Evolutionary conservation across 2,113 vertebrate species (phyloP), one percentile per base, ranked within the genome.

Genomic region (Lanius ludovicianus): DNA sequence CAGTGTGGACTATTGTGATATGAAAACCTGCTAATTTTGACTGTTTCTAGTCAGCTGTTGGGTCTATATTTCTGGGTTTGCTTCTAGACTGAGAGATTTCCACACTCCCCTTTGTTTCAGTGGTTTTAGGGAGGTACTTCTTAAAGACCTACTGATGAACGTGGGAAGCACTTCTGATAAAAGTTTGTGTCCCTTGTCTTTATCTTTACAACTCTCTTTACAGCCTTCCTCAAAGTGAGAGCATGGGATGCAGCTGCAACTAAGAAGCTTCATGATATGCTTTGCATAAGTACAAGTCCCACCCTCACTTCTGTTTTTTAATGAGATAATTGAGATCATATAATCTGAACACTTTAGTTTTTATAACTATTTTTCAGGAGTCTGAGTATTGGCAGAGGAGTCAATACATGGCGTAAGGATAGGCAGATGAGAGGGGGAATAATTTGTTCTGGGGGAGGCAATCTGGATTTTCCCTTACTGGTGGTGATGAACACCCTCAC

Each of bases 281-380:
- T 82, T 93, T 89, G 27, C 35, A 68, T 39, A 67, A 75, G 57
- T 71, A 57, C n/a, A 56, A 6, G 20, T 89, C 39, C 13, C 11
- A 53, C 46, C 41, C 33, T 84, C 23, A 14, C 50, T 87, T 20
- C 24, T 55, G 35, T 8, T 87, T 90, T 85, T 44, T 78, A 68
- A 75, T 75, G 4, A 53, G 73, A 53, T 92, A 77, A 67, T 42
- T 81, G 60, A 42, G 67, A 62, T 87, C n/a, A 35, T 76, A 20
- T 89, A 55, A 86, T 90, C 44, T 35, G 12, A 80, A 47, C 80
- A 42, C 87, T 80, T 42, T 71, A n/a, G n/a, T 74, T 83, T 84
- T 91, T 76, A 23, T 65, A 92, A 55, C 71, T 91, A 16, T 47
- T 71, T 93, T 94, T 41, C 35, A 78, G 62, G 21, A 77, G 62